These are phyloP conservation scores for Apeltes quadracus DNA, from an alignment of 2,113 vertebrate genomes.

Conservation along the genomic window DNA sequence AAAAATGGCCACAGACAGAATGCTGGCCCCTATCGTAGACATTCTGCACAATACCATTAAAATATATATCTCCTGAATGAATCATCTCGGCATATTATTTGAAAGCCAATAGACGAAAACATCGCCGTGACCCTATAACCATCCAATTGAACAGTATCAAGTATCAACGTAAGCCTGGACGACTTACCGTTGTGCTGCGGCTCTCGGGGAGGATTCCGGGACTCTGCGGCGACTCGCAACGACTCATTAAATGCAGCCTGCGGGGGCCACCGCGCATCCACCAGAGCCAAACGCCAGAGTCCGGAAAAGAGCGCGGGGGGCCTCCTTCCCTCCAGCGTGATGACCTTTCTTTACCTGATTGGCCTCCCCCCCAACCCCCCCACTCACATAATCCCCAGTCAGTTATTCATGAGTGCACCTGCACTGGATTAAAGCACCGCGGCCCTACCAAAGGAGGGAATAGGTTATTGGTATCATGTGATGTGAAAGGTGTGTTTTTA, in stretches of 20 bases:
- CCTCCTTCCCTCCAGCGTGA: constrained; percentile 53
- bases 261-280: constrained; percentile 41
- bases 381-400: constrained; percentile 60
- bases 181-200: constrained; percentile 59
- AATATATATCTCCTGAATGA: background rate
- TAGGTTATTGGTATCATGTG: constrained; percentile 30
- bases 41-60: background rate
- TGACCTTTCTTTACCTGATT: constrained; percentile 74
- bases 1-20: background rate
- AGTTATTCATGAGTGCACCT: constrained; percentile 63
- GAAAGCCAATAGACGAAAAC: background rate
- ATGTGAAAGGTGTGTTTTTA: constrained; percentile 18
- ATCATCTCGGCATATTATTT: background rate
- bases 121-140: constrained; percentile 13
- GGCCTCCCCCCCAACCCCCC: constrained; percentile 44
- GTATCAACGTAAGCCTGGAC: constrained; percentile 6
- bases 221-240: constrained; percentile 33
- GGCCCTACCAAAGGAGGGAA: constrained; percentile 35
- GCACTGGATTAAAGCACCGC: constrained; percentile 42
- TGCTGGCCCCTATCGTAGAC: background rate
- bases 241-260: constrained; percentile 59
- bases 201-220: constrained; percentile 40
- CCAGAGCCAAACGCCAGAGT: constrained; percentile 41
- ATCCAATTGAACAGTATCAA: constrained; percentile 33
- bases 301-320: constrained; percentile 41